Conservation (phyloP, 1,140 invertebrate species). For the Dendroctonus valens region DNA sequence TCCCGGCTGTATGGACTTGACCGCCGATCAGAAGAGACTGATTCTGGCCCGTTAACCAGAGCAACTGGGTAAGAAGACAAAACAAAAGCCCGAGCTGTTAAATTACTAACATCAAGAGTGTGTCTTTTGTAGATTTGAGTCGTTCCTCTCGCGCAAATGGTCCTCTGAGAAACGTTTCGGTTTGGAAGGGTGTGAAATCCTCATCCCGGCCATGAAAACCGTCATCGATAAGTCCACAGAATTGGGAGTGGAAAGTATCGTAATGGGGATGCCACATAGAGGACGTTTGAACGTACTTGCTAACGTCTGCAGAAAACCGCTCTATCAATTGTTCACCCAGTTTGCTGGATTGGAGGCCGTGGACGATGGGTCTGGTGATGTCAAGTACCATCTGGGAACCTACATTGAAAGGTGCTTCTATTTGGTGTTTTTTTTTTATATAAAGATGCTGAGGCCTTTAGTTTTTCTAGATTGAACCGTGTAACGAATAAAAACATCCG, state of each 20-base stretch:
- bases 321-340: conserved; percentile 97
- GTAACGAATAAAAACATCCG: conserved; percentile 98
- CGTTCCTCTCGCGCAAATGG: conserved; percentile 97
- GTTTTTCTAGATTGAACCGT: conserved; percentile 69
- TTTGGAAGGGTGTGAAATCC: conserved; percentile 96
- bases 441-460: background rate
- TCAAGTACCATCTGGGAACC: conserved; percentile 99
- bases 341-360: conserved; percentile 97
- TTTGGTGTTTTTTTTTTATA: background rate
- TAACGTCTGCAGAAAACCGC: conserved; percentile 97
- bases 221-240: conserved; percentile 96
- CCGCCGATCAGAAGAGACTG: conserved; percentile 86
- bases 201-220: conserved; percentile 98
- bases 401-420: conserved; percentile 80
- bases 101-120: background rate
- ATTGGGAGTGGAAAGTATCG: conserved; percentile 93
- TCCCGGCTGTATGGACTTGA: conserved; percentile 87
- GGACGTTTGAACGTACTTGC: conserved; percentile 97
- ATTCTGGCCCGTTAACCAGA: conserved; percentile 92
- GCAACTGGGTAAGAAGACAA: conserved; percentile 73
- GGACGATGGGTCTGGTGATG: conserved; percentile 98
- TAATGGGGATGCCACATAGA: conserved; percentile 99
- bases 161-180: conserved; percentile 99
- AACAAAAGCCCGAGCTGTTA: conserved; percentile 4
- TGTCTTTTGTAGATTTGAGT: conserved; percentile 70